Conservation (phyloP, 2,113 vertebrate species). For the Tachysurus fulvidraco region DNA sequence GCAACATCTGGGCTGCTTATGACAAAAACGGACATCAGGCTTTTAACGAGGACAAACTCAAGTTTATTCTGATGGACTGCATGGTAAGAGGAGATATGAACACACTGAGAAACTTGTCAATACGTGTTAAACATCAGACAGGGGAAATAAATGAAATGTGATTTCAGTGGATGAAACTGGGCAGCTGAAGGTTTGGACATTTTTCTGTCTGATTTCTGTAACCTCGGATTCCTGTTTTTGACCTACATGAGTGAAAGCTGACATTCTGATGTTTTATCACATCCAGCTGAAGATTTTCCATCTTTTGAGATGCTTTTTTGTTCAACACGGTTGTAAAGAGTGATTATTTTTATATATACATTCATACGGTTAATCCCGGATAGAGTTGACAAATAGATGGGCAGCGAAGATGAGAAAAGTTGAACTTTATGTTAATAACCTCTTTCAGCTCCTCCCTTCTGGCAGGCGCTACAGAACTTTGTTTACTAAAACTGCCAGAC, state of each 20-base stretch:
- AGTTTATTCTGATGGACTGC: conserved; percentile 97
- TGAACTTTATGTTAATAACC: no score
- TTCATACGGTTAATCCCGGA: no score
- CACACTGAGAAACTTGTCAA: not conserved
- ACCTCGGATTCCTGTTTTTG: no score
- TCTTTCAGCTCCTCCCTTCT: no score
- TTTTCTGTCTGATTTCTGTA: not conserved
- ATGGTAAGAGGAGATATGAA: conserved; percentile 77
- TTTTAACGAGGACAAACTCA: conserved; percentile 96
- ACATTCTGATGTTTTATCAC: not conserved
- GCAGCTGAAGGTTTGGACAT: not conserved
- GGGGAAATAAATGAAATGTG: not conserved
- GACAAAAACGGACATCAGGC: conserved; percentile 97
- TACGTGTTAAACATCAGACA: not conserved
- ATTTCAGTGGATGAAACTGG: not conserved
- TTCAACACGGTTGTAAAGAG: not conserved
- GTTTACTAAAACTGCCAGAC: no score
- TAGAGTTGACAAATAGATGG: no score
- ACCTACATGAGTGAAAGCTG: not conserved
- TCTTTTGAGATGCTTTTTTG: not conserved
- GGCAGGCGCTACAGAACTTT: no score
- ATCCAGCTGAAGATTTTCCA: not conserved
- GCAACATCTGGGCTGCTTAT: conserved; percentile 98
- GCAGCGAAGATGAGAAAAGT: no score
- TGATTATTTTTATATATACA: not conserved